phyloP scores from a whole-genome alignment of 1,140 invertebrate genomes.

The Cydia pomonella region DNA sequence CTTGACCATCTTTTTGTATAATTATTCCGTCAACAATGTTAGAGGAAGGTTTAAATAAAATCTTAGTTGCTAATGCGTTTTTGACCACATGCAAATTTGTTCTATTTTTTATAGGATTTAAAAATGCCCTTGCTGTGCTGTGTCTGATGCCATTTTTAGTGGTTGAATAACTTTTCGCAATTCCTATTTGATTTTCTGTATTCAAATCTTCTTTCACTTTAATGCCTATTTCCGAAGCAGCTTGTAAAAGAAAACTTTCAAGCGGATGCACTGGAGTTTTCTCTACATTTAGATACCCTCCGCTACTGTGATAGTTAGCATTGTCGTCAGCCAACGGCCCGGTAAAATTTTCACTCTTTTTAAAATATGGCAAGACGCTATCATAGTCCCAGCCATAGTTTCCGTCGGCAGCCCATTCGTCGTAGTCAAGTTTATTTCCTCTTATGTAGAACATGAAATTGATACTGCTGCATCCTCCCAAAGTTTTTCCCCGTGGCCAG shows the following conservation, averaged over 20 bases:
- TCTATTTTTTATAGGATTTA: constrained; percentile 71
- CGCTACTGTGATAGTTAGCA: constrained; percentile 83
- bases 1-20: constrained; percentile 75
- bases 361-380: constrained; percentile 72
- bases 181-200: constrained; percentile 63
- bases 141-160: constrained; percentile 71
- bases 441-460: constrained; percentile 86
- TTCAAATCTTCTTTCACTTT: constrained; percentile 80
- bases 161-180: constrained; percentile 55
- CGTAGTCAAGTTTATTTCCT: constrained; percentile 84
- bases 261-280: constrained; percentile 85
- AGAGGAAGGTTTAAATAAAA: constrained; percentile 78
- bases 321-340: constrained; percentile 69
- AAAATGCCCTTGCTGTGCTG: constrained; percentile 70
- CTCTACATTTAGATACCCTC: constrained; percentile 89
- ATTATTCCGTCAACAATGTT: constrained; percentile 81
- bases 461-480: constrained; percentile 84
- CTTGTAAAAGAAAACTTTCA: constrained; percentile 86
- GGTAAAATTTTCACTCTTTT: constrained; percentile 83
- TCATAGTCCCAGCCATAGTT: constrained; percentile 77
- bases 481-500: constrained; percentile 81
- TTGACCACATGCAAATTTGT: constrained; percentile 84
- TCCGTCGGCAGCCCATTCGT: constrained; percentile 81
- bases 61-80: constrained; percentile 81
- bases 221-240: constrained; percentile 86